Evolutionary conservation across 1,140 invertebrate genomes (phyloP).

Genomic region (Cecropterus lyciades): DNA sequence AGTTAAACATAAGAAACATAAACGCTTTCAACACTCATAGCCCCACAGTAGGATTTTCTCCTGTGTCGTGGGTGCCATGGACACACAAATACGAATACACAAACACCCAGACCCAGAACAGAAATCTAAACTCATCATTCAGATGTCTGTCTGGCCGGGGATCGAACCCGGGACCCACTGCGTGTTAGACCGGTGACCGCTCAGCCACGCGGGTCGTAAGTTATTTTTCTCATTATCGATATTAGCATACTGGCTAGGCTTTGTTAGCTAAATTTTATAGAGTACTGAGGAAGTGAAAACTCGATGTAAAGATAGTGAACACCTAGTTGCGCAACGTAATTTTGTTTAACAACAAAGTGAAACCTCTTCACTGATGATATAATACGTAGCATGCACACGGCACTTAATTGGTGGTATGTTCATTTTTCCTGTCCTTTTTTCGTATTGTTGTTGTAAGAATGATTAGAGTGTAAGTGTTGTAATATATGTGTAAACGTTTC

Average conservation of each 20-base stretch:
- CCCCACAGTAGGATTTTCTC: no score
- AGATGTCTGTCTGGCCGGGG: no score
- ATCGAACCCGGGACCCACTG: no score
- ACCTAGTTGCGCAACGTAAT: slow-evolving; percentile 68
- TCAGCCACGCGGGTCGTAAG: no score
- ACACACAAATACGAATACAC: no score
- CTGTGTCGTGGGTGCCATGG: no score
- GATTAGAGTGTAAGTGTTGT: slow-evolving; percentile 22
- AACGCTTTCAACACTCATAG: no score
- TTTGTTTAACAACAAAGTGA: slow-evolving; percentile 79
- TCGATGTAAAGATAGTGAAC: slow-evolving; percentile 52
- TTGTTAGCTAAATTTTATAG: slow-evolving; percentile 45
- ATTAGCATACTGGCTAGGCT: slow-evolving; percentile 24
- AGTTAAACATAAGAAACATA: no score
- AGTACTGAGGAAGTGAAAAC: slow-evolving; percentile 59
- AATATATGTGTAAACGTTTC: slow-evolving; percentile 12
- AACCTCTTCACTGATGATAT: slow-evolving; percentile 69
- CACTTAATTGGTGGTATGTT: slow-evolving; percentile 30
- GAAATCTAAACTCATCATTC: no score
- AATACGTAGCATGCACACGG: slow-evolving; percentile 50
- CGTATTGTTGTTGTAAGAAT: slow-evolving; percentile 26
- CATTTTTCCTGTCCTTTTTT: slow-evolving; percentile 47
- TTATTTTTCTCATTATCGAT: slow-evolving; percentile 30
- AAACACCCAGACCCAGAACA: no score
- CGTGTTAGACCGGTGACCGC: no score